Evolutionary conservation across 2,797 vertebrate species (phyloP), one percentile per base, ranked within the genome.

Genomic region (Pseudochirops cupreus): DNA sequence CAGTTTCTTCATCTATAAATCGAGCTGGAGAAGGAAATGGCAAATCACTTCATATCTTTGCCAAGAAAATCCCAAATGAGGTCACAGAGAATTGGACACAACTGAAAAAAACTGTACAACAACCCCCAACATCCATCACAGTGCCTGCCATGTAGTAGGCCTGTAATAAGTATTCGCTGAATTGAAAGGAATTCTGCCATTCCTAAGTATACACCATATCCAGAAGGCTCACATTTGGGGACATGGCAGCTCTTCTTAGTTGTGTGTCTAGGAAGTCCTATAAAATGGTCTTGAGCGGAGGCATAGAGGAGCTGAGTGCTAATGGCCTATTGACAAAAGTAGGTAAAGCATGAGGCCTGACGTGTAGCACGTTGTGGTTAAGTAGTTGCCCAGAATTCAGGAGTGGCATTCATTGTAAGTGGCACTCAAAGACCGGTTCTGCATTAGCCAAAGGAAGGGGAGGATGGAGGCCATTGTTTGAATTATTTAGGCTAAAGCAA

Each of bases 331-430:
- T 92, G 91, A 12, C 82, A 92, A 59, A 39, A 87, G 3, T 46
- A 94, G n/a, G 54, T 4, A 67, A 67, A 91, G 56, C 87, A 13
- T 46, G 39, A 87, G 82, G 57, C 9, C 91, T 33, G 21, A 91
- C 7, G 9, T 54, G 7, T 62, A 94, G 33, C 74, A 93, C 62
- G 92, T 58, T 67, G 82, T 92, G 55, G 31, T 52, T 58, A 92
- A 94, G 31, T 59, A 7, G 33, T 59, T 92, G 54, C 31, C 57
- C 89, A 90, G 11, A 56, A 59, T 46, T 94, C 94, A 90, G 62
- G 67, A 93, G 91, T 62, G 33, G 9, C 0, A 18, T 95, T 59
- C 56, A 87, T 62, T 93, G 93, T 24, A 93, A 92, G 53, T 39
- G 53, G 46, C 50, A 54, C 62, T 24, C 13, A 21, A 39, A 74